Evolutionary conservation across 2,797 vertebrate species (phyloP).

Genomic region (Galagoides demidoff): DNA sequence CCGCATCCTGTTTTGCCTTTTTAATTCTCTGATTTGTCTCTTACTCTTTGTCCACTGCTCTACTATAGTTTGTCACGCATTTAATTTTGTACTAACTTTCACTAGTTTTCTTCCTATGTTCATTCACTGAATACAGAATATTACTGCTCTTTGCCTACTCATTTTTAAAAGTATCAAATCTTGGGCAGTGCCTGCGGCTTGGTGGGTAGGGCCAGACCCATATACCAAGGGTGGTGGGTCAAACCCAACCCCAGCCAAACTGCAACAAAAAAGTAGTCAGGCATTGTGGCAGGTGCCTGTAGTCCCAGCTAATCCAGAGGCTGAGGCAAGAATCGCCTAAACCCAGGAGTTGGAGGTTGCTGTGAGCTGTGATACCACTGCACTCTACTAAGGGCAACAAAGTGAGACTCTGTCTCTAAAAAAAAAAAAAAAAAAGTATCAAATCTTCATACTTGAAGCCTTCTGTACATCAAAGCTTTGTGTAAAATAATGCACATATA

Average conservation of each 20-base stretch:
- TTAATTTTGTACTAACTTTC: background rate
- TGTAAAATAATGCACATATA: background rate
- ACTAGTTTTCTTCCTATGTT: background rate
- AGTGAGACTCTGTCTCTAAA: too few species aligned
- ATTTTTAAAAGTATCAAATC: background rate
- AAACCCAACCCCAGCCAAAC: too few species aligned
- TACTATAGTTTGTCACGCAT: background rate
- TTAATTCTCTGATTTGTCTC: background rate
- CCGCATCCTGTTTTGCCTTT: background rate
- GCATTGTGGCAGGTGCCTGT: too few species aligned
- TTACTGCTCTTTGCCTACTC: background rate
- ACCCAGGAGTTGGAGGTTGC: too few species aligned
- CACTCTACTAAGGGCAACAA: too few species aligned
- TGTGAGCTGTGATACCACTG: too few species aligned
- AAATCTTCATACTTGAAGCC: background rate
- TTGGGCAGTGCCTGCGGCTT: background rate
- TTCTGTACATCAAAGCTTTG: background rate
- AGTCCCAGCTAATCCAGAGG: too few species aligned
- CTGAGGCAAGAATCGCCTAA: too few species aligned
- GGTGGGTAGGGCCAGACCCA: too few species aligned
- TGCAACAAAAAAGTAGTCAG: too few species aligned
- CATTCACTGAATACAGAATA: background rate
- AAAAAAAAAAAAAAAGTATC: background rate
- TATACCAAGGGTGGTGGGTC: too few species aligned
- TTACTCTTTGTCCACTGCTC: background rate